Percentiles rank a stretch among this genome's conserved stretches.
Conservation (phyloP, 2,888 invertebrate species). For the Crossocerus cetratus region DNA sequence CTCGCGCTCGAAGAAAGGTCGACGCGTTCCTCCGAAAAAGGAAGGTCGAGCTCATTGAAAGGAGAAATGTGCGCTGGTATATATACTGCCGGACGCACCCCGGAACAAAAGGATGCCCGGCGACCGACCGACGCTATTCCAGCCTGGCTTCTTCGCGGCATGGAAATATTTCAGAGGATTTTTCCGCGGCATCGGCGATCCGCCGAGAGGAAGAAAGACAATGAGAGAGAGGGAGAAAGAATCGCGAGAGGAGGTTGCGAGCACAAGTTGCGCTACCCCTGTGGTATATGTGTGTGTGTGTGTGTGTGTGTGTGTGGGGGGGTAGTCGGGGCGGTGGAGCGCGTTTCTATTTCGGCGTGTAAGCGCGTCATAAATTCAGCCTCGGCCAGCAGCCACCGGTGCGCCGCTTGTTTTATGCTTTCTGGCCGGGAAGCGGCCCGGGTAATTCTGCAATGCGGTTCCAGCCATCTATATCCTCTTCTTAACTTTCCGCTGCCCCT, state of each 20-base stretch:
- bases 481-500: conserved; percentile 32
- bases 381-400: conserved; percentile 53
- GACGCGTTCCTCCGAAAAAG: no score
- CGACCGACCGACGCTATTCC: background rate
- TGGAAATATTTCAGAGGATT: conserved; percentile 20
- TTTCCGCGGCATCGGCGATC: background rate
- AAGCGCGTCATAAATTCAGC: conserved; percentile 72
- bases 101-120: background rate
- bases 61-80: no score
- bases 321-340: conserved; percentile 23
- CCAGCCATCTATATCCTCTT: conserved; percentile 58
- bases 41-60: no score
- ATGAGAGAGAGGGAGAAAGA: no score
- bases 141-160: background rate
- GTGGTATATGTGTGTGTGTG: no score
- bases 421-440: conserved; percentile 69
- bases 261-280: no score
- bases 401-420: conserved; percentile 71
- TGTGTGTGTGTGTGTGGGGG: no score
- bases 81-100: background rate
- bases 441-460: conserved; percentile 76
- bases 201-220: background rate
- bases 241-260: no score
- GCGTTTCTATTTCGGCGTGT: conserved; percentile 70
- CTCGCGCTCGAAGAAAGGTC: no score